Percentiles rank a stretch among this genome's conserved stretches.
Evolutionary conservation across 1,140 invertebrate species (phyloP).

Genomic region (Leptopilina clavipes): DNA sequence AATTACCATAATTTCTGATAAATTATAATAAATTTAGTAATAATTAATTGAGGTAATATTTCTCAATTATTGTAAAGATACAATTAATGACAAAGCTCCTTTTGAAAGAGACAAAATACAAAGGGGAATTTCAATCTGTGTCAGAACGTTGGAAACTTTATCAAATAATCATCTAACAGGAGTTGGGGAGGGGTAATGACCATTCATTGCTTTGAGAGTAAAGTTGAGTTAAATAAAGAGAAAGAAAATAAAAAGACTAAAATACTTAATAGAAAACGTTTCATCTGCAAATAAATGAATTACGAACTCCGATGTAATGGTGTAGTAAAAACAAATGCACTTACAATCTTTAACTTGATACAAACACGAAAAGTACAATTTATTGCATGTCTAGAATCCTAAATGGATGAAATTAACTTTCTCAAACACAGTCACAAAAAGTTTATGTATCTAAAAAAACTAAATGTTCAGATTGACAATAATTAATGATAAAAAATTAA

Average conservation of each 20-base stretch:
- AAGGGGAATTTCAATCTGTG: conserved; percentile 11
- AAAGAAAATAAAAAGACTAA: background rate
- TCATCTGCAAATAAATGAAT: conserved; percentile 12
- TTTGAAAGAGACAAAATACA: conserved; percentile 20
- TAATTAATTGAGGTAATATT: background rate
- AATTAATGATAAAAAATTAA: too few relatives aligned
- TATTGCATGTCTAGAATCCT: background rate
- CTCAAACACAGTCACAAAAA: background rate
- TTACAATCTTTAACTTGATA: background rate
- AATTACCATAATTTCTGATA: background rate
- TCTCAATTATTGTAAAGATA: background rate
- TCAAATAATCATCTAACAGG: background rate
- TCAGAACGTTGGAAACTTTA: conserved; percentile 1
- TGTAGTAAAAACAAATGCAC: background rate
- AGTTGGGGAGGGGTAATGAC: background rate
- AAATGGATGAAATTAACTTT: background rate
- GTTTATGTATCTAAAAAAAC: too few relatives aligned
- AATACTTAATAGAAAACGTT: conserved; percentile 16
- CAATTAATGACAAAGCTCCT: conserved; percentile 4
- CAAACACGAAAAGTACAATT: conserved; percentile 1
- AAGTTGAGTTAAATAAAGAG: conserved; percentile 16
- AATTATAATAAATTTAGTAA: conserved; percentile 1
- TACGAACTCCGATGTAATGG: background rate
- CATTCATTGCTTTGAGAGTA: conserved; percentile 8
- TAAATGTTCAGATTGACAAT: too few relatives aligned